Base-by-base conservation (phyloP, 2,113 vertebrate genomes). In the Carlito syrichta region DNA sequence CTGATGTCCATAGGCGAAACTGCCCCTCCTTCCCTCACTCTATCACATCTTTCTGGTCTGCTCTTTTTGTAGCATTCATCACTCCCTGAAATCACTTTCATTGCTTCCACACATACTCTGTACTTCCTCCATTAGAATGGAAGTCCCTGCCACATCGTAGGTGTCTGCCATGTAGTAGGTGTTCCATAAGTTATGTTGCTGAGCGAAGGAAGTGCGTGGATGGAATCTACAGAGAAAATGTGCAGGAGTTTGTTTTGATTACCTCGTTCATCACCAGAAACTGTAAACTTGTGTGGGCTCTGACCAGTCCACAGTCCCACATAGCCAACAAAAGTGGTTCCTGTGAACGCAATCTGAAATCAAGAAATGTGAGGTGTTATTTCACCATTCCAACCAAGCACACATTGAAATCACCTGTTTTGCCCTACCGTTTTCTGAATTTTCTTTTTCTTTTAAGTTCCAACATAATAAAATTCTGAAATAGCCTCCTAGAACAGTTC, bases 291-390 rank as follows among this genome's bases (percentile, higher is more conserved):
- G 90, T 99, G 97, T 0, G 99, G 98, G 95, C 99, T 99, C 86
- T 99, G 99, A 54, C 99, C 99, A 0, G 99, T 99, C 99, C 99
- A 99, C 86, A 99, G 92, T 6, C 99, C 99, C 1, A 99, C 98
- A 0, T 99, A 99, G 38, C 99, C 99, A 19, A 99, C 78, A 92
- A 99, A 99, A 0, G 99, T 99, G 0, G 99, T 99, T 90, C 99
- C 99, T 54, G 93, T 98, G 96, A 99, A 99, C 0, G 98, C 98
- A 27, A 99, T 92, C 99, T 99, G 98, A 45, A 97, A 97, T 0
- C 88, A 77, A 92, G 30, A 97, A 68, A 81, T 1, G 78, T 93
- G 11, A n/a, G 0, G 10, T 0, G 40, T 27, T 4, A 66, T 62
- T 50, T 96, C 11, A 97, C 12, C 14, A 19, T 22, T 89, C 19